Conservation (phyloP, 2,888 invertebrate genomes). For the Acholoe squamosa region DNA sequence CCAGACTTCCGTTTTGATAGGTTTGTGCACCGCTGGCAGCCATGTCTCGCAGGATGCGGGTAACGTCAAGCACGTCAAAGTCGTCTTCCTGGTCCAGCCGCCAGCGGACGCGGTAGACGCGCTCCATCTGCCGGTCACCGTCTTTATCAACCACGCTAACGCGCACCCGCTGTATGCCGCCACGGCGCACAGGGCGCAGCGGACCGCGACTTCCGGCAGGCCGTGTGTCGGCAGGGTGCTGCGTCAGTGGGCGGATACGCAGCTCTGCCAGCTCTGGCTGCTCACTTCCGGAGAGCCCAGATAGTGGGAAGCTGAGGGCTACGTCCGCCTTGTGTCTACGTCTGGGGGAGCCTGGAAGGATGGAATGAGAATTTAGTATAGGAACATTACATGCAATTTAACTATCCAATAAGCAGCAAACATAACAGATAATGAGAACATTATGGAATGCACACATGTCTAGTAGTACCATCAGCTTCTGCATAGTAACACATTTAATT, state of each 20-base stretch:
- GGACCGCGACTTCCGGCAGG: neutral
- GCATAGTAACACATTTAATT: too few relatives aligned
- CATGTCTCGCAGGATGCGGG: constrained; percentile 58
- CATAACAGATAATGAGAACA: too few relatives aligned
- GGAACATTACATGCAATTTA: too few relatives aligned
- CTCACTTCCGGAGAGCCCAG: constrained; percentile 73
- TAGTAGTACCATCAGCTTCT: too few relatives aligned
- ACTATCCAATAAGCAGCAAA: too few relatives aligned
- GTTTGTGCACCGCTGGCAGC: neutral
- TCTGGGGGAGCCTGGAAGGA: neutral
- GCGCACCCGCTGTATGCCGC: constrained; percentile 31
- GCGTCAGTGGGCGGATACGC: constrained; percentile 70
- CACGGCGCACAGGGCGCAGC: neutral
- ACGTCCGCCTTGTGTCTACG: constrained; percentile 22
- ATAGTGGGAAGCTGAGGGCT: constrained; percentile 70
- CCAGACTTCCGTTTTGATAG: constrained; percentile 55
- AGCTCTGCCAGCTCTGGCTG: constrained; percentile 74
- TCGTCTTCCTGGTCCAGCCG: constrained; percentile 23
- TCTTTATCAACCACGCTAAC: constrained; percentile 35
- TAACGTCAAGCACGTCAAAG: constrained; percentile 64
- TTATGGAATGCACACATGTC: too few relatives aligned
- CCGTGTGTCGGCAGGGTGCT: constrained; percentile 32
- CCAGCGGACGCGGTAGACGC: constrained; percentile 53
- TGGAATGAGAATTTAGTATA: too few relatives aligned
- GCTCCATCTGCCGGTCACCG: constrained; percentile 43